phyloP scores from a whole-genome alignment of 2,888 invertebrate genomes.

The Steinernema carpocapsae region DNA sequence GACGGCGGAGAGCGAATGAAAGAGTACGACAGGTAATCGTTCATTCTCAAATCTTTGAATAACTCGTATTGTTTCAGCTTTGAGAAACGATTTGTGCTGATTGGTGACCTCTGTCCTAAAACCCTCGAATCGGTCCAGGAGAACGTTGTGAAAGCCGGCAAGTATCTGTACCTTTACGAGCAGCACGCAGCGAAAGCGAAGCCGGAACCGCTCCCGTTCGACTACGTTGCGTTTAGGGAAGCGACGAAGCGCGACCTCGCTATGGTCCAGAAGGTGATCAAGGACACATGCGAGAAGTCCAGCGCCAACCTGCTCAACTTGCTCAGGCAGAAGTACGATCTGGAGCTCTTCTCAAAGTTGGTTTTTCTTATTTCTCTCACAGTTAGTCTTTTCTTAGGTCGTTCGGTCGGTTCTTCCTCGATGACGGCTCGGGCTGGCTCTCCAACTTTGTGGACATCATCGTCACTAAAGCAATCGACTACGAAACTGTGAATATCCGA shows the following conservation, averaged over 20 bases:
- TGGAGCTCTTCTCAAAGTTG: slow-evolving; percentile 4
- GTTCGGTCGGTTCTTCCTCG: slow-evolving; percentile 11
- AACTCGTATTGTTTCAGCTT: neutral
- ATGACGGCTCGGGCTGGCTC: slow-evolving; percentile 9
- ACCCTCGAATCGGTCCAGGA: neutral
- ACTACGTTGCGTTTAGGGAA: neutral
- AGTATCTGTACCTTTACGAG: slow-evolving; percentile 11
- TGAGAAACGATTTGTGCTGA: slow-evolving; percentile 1
- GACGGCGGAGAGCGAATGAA: neutral
- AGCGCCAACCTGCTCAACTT: neutral
- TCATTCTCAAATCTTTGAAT: neutral
- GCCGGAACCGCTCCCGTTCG: neutral
- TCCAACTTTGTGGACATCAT: slow-evolving; percentile 13
- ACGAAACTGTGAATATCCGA: neutral
- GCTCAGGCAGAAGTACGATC: neutral
- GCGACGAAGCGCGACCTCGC: neutral
- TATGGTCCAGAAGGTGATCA: neutral
- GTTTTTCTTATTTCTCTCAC: neutral
- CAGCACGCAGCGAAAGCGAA: slow-evolving; percentile 2
- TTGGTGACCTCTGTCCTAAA: slow-evolving; percentile 2
- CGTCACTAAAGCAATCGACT: neutral
- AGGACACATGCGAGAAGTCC: slow-evolving; percentile 3
- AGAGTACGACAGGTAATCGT: neutral
- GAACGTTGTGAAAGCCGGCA: neutral
- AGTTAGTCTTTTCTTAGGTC: too few species aligned